These are phyloP conservation scores for Microplitis demolitor DNA, from an alignment of 1,140 invertebrate species.

Conservation along the genomic window DNA sequence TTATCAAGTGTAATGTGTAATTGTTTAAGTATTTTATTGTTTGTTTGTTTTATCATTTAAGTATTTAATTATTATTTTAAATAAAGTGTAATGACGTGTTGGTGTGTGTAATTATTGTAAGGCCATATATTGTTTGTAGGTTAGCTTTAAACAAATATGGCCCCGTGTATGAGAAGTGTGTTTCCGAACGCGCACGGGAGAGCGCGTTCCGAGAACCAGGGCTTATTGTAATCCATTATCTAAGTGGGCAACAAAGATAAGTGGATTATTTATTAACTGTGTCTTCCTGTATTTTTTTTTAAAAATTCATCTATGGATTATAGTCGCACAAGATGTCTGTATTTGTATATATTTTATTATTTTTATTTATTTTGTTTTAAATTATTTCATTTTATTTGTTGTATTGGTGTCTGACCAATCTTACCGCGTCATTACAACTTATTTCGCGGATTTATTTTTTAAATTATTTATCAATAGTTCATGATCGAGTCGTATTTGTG, in stretches of 20 bases:
- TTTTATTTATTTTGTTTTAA: slow-evolving; percentile 34
- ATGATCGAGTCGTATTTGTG: slow-evolving; percentile 63
- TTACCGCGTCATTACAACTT: slow-evolving; percentile 38
- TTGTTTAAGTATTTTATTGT: slow-evolving; percentile 9
- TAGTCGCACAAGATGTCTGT: slow-evolving; percentile 25
- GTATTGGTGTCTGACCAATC: slow-evolving; percentile 46
- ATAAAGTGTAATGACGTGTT: background rate
- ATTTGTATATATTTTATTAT: slow-evolving; percentile 37
- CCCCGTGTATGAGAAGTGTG: slow-evolving; percentile 53
- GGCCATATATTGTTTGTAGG: background rate
- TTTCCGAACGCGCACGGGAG: slow-evolving; percentile 52
- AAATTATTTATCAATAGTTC: slow-evolving; percentile 33
- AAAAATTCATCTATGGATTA: slow-evolving; percentile 9
- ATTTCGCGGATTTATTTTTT: slow-evolving; percentile 45
- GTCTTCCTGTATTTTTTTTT: slow-evolving; percentile 27
- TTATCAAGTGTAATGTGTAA: slow-evolving; percentile 35
- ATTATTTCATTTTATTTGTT: slow-evolving; percentile 33
- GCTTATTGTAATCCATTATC: slow-evolving; percentile 38
- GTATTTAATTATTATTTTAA: slow-evolving; percentile 29
- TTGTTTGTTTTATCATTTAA: slow-evolving; percentile 26
- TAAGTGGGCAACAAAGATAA: slow-evolving; percentile 46
- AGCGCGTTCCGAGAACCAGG: slow-evolving; percentile 55
- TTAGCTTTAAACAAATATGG: background rate
- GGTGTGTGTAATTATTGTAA: slow-evolving; percentile 28
- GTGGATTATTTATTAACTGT: slow-evolving; percentile 29